phyloP scores from a whole-genome alignment of 2,888 invertebrate genomes.

The Xestia c-nigrum region DNA sequence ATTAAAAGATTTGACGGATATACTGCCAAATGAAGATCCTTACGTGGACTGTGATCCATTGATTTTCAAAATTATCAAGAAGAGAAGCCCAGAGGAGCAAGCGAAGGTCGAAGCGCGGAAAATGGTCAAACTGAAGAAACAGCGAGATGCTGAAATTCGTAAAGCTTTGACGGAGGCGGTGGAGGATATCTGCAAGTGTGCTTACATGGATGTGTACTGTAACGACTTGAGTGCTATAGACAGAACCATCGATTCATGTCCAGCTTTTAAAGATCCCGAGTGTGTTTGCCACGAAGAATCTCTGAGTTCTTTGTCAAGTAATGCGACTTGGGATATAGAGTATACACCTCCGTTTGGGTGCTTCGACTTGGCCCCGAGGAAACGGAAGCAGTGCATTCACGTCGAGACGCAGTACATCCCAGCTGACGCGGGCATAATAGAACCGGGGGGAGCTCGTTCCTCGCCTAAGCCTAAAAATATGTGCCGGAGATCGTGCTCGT shows the following conservation, averaged over 20 bases:
- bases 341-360: conserved; percentile 93
- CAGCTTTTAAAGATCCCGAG: conserved; percentile 86
- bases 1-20: conserved; percentile 90
- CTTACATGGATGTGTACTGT: conserved; percentile 88
- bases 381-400: conserved; percentile 87
- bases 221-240: conserved; percentile 87
- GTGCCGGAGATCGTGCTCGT: conserved; percentile 70
- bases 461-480: conserved; percentile 67
- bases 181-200: conserved; percentile 87
- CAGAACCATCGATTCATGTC: conserved; percentile 85
- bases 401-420: conserved; percentile 91
- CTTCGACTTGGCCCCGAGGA: conserved; percentile 90
- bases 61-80: conserved; percentile 92
- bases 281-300: conserved; percentile 85
- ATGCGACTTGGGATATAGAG: conserved; percentile 93
- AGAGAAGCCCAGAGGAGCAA: conserved; percentile 89
- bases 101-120: conserved; percentile 89
- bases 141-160: conserved; percentile 88
- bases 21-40: conserved; percentile 91
- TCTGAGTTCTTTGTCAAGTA: conserved; percentile 87
- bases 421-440: conserved; percentile 87
- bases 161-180: conserved; percentile 86
- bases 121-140: conserved; percentile 90
- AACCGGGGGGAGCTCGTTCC: conserved; percentile 42
- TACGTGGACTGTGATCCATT: conserved; percentile 93